Base-by-base conservation (phyloP, 2,888 invertebrate genomes). In the Drosophila melanosoma region DNA sequence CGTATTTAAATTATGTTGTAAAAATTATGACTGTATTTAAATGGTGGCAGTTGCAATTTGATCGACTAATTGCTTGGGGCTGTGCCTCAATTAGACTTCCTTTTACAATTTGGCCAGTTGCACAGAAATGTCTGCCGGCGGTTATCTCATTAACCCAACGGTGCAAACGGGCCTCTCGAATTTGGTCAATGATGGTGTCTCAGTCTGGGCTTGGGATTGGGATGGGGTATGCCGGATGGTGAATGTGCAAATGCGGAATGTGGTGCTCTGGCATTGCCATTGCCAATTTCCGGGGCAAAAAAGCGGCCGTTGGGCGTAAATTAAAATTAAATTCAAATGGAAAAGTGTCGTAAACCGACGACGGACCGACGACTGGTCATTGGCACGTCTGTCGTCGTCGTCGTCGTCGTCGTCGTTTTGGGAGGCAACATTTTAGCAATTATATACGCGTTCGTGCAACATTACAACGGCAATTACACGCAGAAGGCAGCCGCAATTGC, bases 301-400 rank as follows among this genome's bases (percentile, higher is more conserved):
- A 67, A 72, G 66, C 70, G 73, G 85, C 83, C 86, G 77, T 85
- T 89, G 83, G 90, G 89, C 90, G 90, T 88, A 86, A 86, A 86
- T 86, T 90, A 88, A 86, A 86, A 90, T 86, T 88, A 86, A 86
- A 90, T 90, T 86, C 90, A 90, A 90, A 86, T 90, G 89, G 89
- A 87, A 90, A 87, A 87, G 84, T 89, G 90, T 86, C 90, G 87
- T 73, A 67, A 45, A 48, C 33, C 38, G 69, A 38, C 64, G 62
- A 64, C 53, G 38, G 60, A 58, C 49, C 52, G 49, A 3, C 48
- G 38, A 80, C 56, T 74, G 81, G 71, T 82, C 88, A 85, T 87
- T 83, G 88, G 88, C 83, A 88, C 88, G 83, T 89, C 77, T 69
- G 69, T 73, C 42, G 45, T 52, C 58, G 49, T 53, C 79, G 77